A percentile compares a stretch with the other conserved stretches of the same genome.
phyloP scores from a whole-genome alignment of 2,797 vertebrate genomes.

The Trachurus trachurus region DNA sequence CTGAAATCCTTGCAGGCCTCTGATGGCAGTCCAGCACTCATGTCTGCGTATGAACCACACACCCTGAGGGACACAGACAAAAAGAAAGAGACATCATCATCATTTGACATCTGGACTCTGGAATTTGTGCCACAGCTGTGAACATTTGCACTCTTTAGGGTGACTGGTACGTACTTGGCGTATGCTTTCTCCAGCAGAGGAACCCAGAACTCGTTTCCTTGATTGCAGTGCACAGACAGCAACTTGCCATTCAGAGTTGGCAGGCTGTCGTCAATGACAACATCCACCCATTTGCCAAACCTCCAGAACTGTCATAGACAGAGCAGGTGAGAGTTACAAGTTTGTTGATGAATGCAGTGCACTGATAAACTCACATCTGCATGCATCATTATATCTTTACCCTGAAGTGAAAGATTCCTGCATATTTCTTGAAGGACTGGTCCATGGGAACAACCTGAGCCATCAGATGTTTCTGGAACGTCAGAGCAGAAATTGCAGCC shows the following conservation, averaged over 20 bases:
- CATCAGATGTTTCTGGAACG: constrained; percentile 65
- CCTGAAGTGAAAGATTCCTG: constrained; percentile 84
- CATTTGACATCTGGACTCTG: background rate
- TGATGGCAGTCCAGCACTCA: constrained; percentile 53
- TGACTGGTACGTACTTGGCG: constrained; percentile 59
- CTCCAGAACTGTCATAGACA: constrained; percentile 80
- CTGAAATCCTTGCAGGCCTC: constrained; percentile 73
- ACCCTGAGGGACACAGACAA: constrained; percentile 43
- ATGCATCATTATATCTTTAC: constrained; percentile 41
- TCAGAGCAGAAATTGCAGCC: constrained; percentile 77
- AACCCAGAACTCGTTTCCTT: constrained; percentile 70
- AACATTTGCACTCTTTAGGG: background rate
- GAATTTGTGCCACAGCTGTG: background rate
- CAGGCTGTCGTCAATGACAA: constrained; percentile 84
- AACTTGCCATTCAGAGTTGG: constrained; percentile 57
- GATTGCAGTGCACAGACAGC: constrained; percentile 83
- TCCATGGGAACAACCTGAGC: constrained; percentile 71
- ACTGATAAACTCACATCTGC: background rate
- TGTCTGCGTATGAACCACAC: constrained; percentile 66
- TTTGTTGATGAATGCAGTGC: background rate
- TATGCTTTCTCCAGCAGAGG: constrained; percentile 89
- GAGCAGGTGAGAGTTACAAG: background rate
- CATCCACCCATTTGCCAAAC: constrained; percentile 84
- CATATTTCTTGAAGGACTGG: constrained; percentile 75
- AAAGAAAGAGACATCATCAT: background rate